A percentile compares a stretch with the other conserved stretches of the same genome.
phyloP scores from a whole-genome alignment of 2,888 invertebrate genomes.

The Amorpha juglandis region DNA sequence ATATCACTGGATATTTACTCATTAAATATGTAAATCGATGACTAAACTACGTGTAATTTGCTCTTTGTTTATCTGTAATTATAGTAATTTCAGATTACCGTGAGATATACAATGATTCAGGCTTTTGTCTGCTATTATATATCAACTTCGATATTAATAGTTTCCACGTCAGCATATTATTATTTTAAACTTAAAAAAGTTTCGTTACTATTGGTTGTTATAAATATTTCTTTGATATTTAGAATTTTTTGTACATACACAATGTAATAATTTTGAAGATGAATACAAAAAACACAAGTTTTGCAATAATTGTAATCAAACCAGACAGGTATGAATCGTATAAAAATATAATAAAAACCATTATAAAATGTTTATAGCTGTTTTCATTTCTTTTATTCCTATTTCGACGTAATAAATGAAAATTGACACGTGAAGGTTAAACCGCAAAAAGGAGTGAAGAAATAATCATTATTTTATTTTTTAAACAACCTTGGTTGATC shows the following conservation, averaged over 20 bases:
- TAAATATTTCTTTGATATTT: too few species aligned
- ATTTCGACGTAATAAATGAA: neutral
- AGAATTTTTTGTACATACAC: too few species aligned
- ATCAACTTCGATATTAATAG: neutral
- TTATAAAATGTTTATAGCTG: neutral
- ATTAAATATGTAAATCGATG: too few species aligned
- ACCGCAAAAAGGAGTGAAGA: neutral
- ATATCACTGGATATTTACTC: neutral
- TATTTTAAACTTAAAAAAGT: neutral
- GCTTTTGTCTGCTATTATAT: conserved; percentile 11
- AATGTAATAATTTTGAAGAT: too few species aligned
- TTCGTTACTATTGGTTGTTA: too few species aligned
- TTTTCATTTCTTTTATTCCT: neutral
- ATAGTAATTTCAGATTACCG: conserved; percentile 15
- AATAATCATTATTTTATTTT: neutral
- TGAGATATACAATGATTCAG: conserved; percentile 35
- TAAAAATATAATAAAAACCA: neutral
- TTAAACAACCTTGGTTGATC: neutral
- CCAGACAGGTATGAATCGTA: neutral
- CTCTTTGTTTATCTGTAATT: neutral
- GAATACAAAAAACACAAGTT: too few species aligned
- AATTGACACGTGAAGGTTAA: neutral
- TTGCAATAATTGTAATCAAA: neutral
- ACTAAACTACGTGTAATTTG: neutral
- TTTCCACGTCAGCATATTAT: neutral